Base-by-base conservation (phyloP, 2,888 invertebrate genomes). In the Balanococcus diminutus region DNA sequence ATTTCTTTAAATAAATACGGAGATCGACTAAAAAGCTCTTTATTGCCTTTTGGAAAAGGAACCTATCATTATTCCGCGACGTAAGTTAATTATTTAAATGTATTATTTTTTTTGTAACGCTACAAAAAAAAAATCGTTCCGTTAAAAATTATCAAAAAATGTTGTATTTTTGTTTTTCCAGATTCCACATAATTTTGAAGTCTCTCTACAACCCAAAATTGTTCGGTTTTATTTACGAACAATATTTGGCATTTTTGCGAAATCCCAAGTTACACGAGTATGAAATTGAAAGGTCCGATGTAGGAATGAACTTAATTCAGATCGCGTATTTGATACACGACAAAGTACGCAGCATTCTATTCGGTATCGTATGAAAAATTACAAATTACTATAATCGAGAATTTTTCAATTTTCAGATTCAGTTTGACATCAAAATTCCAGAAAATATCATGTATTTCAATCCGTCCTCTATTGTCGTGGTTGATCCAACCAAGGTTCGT, bases 21-120 rank as follows among this genome's bases (percentile, higher is more conserved):
- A 16, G 75, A 85, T 19, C 46, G 85, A 9, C 25, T 39, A 8
- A 72, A 75, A 42, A 79, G 51, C 32, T 25, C 39, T 46, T 32
- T 56, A n/a, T 79, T 86, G n/a, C 86, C 82, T 1, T n/a, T 86
- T n/a, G 86, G 86, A 8, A 51, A 67, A 42, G 86, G 82, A 39
- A 72, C 72, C 14, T 86, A 82, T 31, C 86, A 86, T 42, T 81
- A 82, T 28, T 86, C 86, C 14, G 39, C 82, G 16, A 86, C 82
- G 86, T 86, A 61, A 82, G 86, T n/a, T n/a, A n/a, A n/a, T n/a
- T n/a, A n/a, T n/a, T n/a, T n/a, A n/a, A n/a, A n/a, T n/a, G n/a
- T n/a, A n/a, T n/a, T n/a, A n/a, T n/a, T n/a, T n/a, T n/a, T n/a
- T n/a, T n/a, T n/a, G n/a, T n/a, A n/a, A n/a, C n/a, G n/a, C n/a